Percentiles rank a stretch among this genome's conserved stretches.
These are phyloP conservation scores for Xanthia togata DNA, from an alignment of 2,888 invertebrate genomes.

Conservation along the genomic window DNA sequence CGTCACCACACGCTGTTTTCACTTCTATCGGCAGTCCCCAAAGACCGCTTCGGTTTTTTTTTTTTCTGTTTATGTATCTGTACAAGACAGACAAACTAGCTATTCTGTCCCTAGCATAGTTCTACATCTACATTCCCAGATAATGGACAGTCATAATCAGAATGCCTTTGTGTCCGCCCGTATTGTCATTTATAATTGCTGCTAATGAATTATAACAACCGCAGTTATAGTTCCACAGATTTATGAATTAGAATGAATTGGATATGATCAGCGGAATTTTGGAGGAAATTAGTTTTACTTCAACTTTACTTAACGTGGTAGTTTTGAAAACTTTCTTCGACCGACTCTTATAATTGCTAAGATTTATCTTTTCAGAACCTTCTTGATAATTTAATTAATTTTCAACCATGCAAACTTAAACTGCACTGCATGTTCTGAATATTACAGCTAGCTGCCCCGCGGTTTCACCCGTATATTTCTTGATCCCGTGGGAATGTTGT, in stretches of 20 bases:
- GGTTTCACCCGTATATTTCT: too few relatives aligned
- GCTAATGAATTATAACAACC: slow-evolving; percentile 29
- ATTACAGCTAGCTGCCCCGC: too few relatives aligned
- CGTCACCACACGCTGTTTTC: too few relatives aligned
- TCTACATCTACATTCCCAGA: slow-evolving; percentile 2
- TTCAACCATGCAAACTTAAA: not conserved
- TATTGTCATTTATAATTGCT: slow-evolving; percentile 37
- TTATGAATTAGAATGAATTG: slow-evolving; percentile 19
- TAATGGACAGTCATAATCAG: slow-evolving; percentile 16
- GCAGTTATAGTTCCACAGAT: slow-evolving; percentile 21
- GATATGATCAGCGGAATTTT: not conserved
- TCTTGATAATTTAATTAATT: not conserved
- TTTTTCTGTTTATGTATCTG: not conserved
- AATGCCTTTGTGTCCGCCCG: slow-evolving; percentile 29
- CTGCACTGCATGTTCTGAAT: too few relatives aligned
- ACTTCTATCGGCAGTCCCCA: too few relatives aligned
- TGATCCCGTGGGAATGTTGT: too few relatives aligned
- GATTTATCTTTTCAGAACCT: not conserved
- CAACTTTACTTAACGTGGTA: not conserved
- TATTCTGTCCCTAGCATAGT: not conserved
- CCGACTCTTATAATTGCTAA: slow-evolving; percentile 3
- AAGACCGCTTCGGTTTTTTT: too few relatives aligned
- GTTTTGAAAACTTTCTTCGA: slow-evolving; percentile 10
- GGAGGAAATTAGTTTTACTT: slow-evolving; percentile 3
- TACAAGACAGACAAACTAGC: not conserved